Evolutionary conservation across 2,113 vertebrate genomes (phyloP).

Genomic region (Lates calcarifer): DNA sequence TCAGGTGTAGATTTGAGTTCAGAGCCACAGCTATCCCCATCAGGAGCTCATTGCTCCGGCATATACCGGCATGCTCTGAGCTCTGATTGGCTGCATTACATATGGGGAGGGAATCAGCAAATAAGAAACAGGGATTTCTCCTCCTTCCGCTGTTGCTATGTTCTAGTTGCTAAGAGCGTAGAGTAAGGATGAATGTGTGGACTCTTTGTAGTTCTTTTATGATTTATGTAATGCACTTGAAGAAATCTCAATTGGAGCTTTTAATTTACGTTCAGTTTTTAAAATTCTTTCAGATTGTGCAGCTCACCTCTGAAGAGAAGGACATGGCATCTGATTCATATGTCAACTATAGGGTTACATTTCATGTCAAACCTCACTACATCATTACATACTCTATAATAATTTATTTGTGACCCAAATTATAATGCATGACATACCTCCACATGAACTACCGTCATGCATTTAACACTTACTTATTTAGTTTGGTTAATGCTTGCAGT

Average conservation of each 20-base stretch:
- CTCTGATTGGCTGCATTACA: constrained; percentile 80
- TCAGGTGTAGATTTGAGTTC: constrained; percentile 70
- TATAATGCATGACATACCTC: constrained; percentile 25
- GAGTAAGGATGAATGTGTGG: constrained; percentile 53
- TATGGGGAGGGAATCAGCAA: constrained; percentile 76
- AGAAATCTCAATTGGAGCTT: neutral
- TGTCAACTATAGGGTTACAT: neutral
- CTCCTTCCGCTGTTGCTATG: constrained; percentile 83
- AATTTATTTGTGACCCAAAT: constrained; percentile 12
- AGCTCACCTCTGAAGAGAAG: constrained; percentile 7
- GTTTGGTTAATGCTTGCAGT: constrained; percentile 3
- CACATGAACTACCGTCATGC: constrained; percentile 2
- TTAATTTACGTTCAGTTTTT: neutral
- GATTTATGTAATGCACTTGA: constrained; percentile 7
- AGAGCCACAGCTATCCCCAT: constrained; percentile 54
- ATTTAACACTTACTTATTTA: constrained; percentile 26
- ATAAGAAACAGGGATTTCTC: constrained; percentile 79
- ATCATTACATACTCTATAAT: constrained; percentile 3
- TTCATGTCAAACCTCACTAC: constrained; percentile 12
- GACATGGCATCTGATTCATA: neutral
- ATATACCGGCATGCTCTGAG: constrained; percentile 68
- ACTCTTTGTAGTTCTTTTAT: constrained; percentile 36
- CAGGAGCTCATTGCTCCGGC: constrained; percentile 57
- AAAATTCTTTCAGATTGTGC: neutral
- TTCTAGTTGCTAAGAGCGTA: constrained; percentile 77